These are phyloP conservation scores for Microchirus variegatus DNA, from an alignment of 2,797 vertebrate species.

Conservation along the genomic window DNA sequence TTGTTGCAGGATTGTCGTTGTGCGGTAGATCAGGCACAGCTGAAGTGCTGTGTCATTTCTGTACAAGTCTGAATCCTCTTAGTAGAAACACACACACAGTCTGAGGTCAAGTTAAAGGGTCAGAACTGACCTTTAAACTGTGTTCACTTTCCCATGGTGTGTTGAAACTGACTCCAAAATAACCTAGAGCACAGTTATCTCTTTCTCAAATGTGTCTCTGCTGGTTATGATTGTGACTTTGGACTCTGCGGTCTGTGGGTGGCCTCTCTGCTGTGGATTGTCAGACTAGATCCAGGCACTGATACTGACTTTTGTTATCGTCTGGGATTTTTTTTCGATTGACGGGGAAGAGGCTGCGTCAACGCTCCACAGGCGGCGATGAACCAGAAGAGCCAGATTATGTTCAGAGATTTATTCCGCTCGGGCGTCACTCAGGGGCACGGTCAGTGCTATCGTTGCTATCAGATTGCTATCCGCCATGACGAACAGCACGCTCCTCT, in stretches of 20 bases:
- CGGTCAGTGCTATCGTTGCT: too few relatives aligned
- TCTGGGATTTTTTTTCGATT: conserved; percentile 39
- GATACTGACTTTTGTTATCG: conserved; percentile 34
- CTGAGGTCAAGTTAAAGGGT: conserved; percentile 6
- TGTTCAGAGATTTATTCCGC: conserved; percentile 45
- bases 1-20: conserved; percentile 1
- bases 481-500: conserved; percentile 35
- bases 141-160: too few relatives aligned
- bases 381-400: conserved; percentile 69
- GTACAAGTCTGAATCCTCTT: too few relatives aligned
- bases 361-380: neutral
- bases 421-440: conserved; percentile 31
- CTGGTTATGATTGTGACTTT: conserved; percentile 8
- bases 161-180: neutral
- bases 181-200: conserved; percentile 1
- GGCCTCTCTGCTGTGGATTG: conserved; percentile 32
- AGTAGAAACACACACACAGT: neutral
- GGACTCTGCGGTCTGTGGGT: conserved; percentile 20
- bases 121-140: neutral
- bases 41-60: neutral
- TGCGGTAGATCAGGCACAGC: neutral
- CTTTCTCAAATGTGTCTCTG: neutral
- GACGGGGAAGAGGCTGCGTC: conserved; percentile 29
- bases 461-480: conserved; percentile 40
- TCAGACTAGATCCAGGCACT: conserved; percentile 39